A percentile compares a stretch with the other conserved stretches of the same genome.
Conservation (phyloP, 2,888 invertebrate species). For the Eurois occulta region DNA sequence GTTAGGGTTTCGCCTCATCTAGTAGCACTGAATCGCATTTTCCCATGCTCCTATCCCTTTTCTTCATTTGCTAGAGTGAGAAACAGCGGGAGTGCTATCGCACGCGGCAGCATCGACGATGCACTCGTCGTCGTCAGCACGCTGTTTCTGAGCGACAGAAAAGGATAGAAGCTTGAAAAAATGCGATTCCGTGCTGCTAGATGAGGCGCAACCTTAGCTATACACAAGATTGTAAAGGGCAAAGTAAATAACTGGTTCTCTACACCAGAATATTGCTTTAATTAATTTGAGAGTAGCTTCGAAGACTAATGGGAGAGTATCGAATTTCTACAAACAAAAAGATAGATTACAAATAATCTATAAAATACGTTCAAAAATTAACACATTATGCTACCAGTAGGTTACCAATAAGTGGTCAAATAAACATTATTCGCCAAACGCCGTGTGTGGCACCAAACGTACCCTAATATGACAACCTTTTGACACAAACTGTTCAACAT, state of each 20-base stretch:
- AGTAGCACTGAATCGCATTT: not conserved
- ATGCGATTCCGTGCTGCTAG: not conserved
- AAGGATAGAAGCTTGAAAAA: not conserved
- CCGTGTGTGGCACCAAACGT: constrained; percentile 58
- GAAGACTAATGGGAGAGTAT: not conserved
- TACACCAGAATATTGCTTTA: not conserved
- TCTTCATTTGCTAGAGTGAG: not conserved
- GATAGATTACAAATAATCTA: not conserved
- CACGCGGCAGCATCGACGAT: too few species aligned
- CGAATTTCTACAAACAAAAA: not conserved
- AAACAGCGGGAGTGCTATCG: not conserved
- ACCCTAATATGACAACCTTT: constrained; percentile 53
- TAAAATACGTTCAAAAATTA: not conserved
- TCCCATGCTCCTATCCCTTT: not conserved
- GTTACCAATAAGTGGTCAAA: not conserved
- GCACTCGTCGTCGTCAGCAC: not conserved
- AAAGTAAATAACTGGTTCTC: not conserved
- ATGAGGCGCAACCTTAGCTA: not conserved
- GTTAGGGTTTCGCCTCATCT: not conserved
- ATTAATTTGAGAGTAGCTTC: not conserved
- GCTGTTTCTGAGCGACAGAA: not conserved
- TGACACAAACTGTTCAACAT: constrained; percentile 57
- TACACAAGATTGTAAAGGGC: not conserved
- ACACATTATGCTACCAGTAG: not conserved
- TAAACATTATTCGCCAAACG: constrained; percentile 17